Evolutionary conservation across 2,797 vertebrate genomes (phyloP).

Genomic region (Acanthopagrus latus): DNA sequence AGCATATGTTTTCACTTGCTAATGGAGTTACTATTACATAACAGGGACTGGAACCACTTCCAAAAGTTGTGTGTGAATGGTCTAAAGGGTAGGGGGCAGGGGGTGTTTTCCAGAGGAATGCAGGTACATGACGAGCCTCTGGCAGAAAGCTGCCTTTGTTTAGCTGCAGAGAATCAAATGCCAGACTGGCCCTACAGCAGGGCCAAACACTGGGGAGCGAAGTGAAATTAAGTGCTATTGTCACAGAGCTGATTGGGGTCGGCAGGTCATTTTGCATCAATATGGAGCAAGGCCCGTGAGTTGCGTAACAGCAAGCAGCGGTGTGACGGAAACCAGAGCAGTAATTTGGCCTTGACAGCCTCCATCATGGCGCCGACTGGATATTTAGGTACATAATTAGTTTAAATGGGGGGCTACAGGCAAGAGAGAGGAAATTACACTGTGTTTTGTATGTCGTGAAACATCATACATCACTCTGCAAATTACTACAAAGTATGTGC

Average conservation of each 20-base stretch:
- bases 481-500: neutral
- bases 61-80: slow-evolving; percentile 16
- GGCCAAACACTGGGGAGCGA: slow-evolving; percentile 28
- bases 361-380: slow-evolving; percentile 14
- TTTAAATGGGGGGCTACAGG: slow-evolving; percentile 14
- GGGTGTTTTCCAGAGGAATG: slow-evolving; percentile 57
- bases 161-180: slow-evolving; percentile 39
- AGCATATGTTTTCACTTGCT: slow-evolving; percentile 62
- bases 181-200: slow-evolving; percentile 31
- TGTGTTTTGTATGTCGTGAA: slow-evolving; percentile 2
- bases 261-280: slow-evolving; percentile 51
- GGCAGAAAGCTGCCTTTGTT: slow-evolving; percentile 62
- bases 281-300: slow-evolving; percentile 42
- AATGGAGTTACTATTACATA: slow-evolving; percentile 55
- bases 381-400: slow-evolving; percentile 48
- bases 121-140: slow-evolving; percentile 63
- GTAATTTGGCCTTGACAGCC: slow-evolving; percentile 41
- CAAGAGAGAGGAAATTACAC: neutral
- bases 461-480: neutral
- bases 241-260: slow-evolving; percentile 58
- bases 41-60: slow-evolving; percentile 41
- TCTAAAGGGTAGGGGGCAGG: slow-evolving; percentile 1
- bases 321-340: slow-evolving; percentile 58
- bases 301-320: slow-evolving; percentile 61
- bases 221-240: slow-evolving; percentile 51